Conservation (phyloP, 2,113 vertebrate species). For the Bos javanicus region DNA sequence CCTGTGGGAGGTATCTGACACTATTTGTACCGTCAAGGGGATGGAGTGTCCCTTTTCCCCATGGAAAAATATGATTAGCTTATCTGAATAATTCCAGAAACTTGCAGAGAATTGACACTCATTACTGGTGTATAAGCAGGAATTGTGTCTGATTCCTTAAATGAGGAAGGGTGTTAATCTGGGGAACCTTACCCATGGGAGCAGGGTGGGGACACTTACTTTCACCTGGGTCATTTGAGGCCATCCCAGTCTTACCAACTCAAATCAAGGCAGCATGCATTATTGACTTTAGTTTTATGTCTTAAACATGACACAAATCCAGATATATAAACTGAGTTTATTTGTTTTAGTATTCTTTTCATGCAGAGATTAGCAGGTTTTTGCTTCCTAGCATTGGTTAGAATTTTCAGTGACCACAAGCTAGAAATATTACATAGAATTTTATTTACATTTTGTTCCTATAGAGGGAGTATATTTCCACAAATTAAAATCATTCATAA, state of each 20-base stretch:
- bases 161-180: neutral
- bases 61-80: neutral
- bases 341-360: neutral
- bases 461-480: neutral
- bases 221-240: neutral
- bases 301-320: neutral
- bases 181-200: neutral
- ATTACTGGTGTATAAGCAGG: fast-evolving
- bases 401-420: neutral
- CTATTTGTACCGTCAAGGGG: neutral
- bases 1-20: neutral
- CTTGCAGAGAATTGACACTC: neutral
- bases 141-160: neutral
- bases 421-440: neutral
- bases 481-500: neutral
- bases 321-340: neutral
- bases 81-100: neutral
- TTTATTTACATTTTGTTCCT: neutral
- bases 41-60: fast-evolving
- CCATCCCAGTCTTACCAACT: neutral
- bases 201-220: neutral
- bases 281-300: neutral
- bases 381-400: neutral
- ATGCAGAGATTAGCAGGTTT: neutral
- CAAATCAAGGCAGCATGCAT: neutral